Evolutionary conservation across 1,140 invertebrate species (phyloP), one percentile per base, ranked within the genome.

Genomic region (Andricus grossulariae): DNA sequence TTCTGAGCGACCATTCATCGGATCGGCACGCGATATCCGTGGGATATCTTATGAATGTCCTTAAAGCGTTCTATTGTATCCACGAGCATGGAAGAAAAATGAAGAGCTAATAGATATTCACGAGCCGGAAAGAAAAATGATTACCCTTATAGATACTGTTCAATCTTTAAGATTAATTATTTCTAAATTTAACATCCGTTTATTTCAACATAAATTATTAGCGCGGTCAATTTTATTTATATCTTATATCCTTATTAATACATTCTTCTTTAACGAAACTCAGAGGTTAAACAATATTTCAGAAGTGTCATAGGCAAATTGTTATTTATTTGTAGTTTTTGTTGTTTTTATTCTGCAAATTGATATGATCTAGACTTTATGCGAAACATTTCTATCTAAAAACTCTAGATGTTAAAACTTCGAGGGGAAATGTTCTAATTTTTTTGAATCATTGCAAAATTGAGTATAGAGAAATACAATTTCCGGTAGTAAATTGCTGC

Each of bases 21-120:
- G 57, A 16, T 32, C 21, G 57, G 57, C 57, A 60, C 21, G 12
- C 25, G 57, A 60, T 60, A 11, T 32, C 57, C 5, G 21, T 13
- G 25, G 21, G 21, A 60, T 60, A 60, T 60, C 57, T 60, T 60
- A 60, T 60, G 12, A 60, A 60, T 60, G 57, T 60, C 57, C 57
- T 60, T 12, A 15, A 60, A 60, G 21, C 57, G 57, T 60, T 60
- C 57, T 60, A 60, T 60, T 60, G 57, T 60, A 60, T 60, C 25
- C 57, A 18, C 52, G 52, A 45, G 10, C 39, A 45, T 45, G 39
- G 8, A 60, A 32, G 57, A 60, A 60, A 60, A 60, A 60, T 60
- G 21, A 32, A 15, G 57, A 60, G 19, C 57, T 60, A 60, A 39
- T 60, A 60, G 25, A 32, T 16, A 60, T 32, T 19, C 57, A 60